Base-by-base conservation (phyloP, 2,888 invertebrate species). In the Nomada hirtipes region DNA sequence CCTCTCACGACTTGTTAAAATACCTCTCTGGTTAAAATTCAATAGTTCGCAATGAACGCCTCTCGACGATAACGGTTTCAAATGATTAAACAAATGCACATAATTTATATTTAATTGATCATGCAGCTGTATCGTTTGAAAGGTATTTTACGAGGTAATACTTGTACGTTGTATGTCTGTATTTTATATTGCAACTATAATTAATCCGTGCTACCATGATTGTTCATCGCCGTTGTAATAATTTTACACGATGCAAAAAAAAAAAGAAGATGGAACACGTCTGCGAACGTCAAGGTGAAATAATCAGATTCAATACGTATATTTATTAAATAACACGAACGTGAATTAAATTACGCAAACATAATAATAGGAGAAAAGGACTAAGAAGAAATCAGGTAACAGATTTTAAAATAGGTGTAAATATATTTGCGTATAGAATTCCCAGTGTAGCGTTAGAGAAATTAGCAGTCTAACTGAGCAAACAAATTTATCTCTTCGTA, bases 401-500 rank as follows among this genome's bases (percentile, higher is more conserved):
- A 18, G 59, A 64, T 63, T 55, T 23, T 11, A 47, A 29, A 64
- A 76, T 50, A 57, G 29, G 53, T 86, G 86, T 86, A 86, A 76
- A 87, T 86, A 85, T 36, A 60, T 79, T 69, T 75, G 67, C 44
- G 63, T 69, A 69, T 42, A 59, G 53, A 68, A 59, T 76, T 72
- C 57, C 13, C 15, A 65, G 20, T 44, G 26, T 9, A 55, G 15
- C 20, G 59, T 60, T 75, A 73, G 15, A 55, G 59, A 52, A 57
- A 72, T n/a, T 47, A 74, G 7, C 36, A 36, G 36, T 26, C 13
- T 61, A 44, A 76, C 15, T 42, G 59, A 47, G 55, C 64, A 77
- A 69, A 77, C 73, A 81, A 47, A 75, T 85, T 47, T 79, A 83
- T 76, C 44, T 70, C 69, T 61, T 78, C 68, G 23, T 76, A 78